Evolutionary conservation across 2,113 vertebrate species (phyloP).

Genomic region (Sula dactylatra): DNA sequence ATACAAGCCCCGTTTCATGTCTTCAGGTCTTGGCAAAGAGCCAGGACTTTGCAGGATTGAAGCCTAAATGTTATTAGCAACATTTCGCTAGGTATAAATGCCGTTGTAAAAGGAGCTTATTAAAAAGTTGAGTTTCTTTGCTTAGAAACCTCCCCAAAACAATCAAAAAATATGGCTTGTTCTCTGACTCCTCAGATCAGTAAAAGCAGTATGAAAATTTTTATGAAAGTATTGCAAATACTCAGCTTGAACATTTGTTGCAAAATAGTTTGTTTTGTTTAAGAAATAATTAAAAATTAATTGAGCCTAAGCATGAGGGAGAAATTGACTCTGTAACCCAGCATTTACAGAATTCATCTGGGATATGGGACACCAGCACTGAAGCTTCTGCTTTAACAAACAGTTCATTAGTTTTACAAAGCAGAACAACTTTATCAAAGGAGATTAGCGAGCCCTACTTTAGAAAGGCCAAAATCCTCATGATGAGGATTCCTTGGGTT

Average conservation of each 20-base stretch:
- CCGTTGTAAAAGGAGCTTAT: background rate
- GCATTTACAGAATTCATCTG: background rate
- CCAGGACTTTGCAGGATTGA: background rate
- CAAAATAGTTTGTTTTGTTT: background rate
- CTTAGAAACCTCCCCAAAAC: background rate
- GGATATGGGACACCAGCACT: background rate
- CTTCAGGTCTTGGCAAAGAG: slow-evolving; percentile 45
- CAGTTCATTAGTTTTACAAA: slow-evolving; percentile 22
- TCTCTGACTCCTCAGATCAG: background rate
- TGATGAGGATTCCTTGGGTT: background rate
- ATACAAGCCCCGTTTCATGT: background rate
- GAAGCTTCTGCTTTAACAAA: slow-evolving; percentile 1
- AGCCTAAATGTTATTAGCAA: background rate
- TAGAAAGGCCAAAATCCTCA: background rate
- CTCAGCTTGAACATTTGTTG: background rate
- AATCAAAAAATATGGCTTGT: background rate
- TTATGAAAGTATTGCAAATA: background rate
- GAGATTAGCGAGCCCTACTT: background rate
- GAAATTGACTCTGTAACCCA: slow-evolving; percentile 16
- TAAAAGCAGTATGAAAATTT: background rate
- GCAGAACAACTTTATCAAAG: background rate
- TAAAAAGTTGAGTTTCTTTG: background rate
- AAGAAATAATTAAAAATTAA: slow-evolving; percentile 40
- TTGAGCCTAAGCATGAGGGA: background rate
- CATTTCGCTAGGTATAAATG: background rate